A percentile compares a stretch with the other conserved stretches of the same genome.
phyloP scores from a whole-genome alignment of 53 echinoderm and acorn worm species.

The Apostichopus leukothele region DNA sequence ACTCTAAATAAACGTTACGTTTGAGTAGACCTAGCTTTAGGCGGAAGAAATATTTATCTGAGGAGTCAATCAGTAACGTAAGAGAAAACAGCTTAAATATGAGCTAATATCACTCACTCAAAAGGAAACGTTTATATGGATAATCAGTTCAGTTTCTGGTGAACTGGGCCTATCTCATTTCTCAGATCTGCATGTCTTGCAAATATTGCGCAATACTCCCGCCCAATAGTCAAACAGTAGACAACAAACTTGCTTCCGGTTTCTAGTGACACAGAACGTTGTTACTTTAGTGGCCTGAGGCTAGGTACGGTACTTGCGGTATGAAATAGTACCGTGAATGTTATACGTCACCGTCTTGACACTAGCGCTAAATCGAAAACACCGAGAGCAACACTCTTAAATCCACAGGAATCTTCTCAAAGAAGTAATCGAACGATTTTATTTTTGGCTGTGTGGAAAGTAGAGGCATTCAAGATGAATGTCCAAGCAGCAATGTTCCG shows the following conservation, averaged over 20 bases:
- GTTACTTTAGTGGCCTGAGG: neutral
- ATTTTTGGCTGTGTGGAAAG: slow-evolving; percentile 7
- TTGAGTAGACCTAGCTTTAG: no score
- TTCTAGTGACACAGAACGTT: neutral
- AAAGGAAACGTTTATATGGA: no score
- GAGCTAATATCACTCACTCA: no score
- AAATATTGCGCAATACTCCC: slow-evolving; percentile 17
- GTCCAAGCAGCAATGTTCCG: slow-evolving; percentile 97
- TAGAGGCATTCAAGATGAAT: slow-evolving; percentile 50
- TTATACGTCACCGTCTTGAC: neutral
- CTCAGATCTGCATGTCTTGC: no score
- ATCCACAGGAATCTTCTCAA: neutral
- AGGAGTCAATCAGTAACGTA: no score
- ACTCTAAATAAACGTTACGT: no score
- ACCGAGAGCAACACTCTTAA: neutral
- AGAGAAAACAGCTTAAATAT: no score
- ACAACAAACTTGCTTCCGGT: slow-evolving; percentile 2
- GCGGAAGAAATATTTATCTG: no score
- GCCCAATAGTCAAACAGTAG: neutral
- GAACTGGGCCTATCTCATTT: neutral
- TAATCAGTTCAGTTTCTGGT: neutral
- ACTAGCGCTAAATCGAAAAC: neutral
- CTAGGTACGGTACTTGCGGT: neutral
- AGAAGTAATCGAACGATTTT: neutral
- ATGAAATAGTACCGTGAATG: neutral